Conservation (phyloP, 2,888 invertebrate genomes). For the Drosophila affinis region DNA sequence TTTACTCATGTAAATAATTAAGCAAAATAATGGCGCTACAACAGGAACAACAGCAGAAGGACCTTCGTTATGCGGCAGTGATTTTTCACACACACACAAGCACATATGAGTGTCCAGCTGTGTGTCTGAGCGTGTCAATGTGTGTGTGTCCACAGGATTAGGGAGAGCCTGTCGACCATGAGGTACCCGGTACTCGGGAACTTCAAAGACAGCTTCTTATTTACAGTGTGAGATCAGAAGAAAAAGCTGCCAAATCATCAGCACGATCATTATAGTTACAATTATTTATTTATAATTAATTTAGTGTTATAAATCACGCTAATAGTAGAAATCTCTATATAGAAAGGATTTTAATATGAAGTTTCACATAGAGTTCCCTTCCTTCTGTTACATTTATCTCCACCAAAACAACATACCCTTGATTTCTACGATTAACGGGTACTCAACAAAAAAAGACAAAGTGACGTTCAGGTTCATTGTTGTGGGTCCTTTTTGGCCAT, state of each 20-base stretch:
- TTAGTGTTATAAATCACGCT: too few relatives aligned
- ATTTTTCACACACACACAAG: constrained; percentile 52
- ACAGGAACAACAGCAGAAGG: constrained; percentile 53
- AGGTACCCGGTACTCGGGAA: not conserved
- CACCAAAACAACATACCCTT: not conserved
- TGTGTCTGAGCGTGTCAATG: constrained; percentile 7
- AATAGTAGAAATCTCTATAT: too few relatives aligned
- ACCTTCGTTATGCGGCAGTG: constrained; percentile 58
- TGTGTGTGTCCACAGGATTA: constrained; percentile 43
- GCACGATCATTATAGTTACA: too few relatives aligned
- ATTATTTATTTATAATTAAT: too few relatives aligned
- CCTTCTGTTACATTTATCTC: not conserved
- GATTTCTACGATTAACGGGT: not conserved
- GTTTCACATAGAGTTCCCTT: too few relatives aligned
- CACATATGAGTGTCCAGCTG: constrained; percentile 15
- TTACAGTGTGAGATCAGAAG: not conserved
- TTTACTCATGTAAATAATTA: constrained; percentile 77
- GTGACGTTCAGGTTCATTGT: constrained; percentile 56
- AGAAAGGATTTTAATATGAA: too few relatives aligned
- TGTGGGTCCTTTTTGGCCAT: constrained; percentile 57
- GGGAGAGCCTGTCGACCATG: not conserved
- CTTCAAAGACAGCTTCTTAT: not conserved
- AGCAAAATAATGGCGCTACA: constrained; percentile 75
- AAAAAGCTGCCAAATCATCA: not conserved
- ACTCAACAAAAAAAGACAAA: constrained; percentile 62